Conservation (phyloP, 2,797 vertebrate genomes). For the Sciurus vulgaris region DNA sequence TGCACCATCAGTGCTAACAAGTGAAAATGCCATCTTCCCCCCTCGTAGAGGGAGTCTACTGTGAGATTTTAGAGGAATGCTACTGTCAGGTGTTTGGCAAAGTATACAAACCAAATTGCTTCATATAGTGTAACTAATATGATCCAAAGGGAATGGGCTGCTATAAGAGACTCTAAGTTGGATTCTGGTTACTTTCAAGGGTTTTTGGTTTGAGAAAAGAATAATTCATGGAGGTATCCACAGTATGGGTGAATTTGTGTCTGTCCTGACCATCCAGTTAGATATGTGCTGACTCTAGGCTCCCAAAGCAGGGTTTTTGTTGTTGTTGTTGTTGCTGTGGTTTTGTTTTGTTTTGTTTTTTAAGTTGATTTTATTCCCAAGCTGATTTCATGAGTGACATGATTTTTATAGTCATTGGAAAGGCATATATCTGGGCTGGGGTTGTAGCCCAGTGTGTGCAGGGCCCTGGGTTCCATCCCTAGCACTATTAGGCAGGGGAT, state of each 20-base stretch:
- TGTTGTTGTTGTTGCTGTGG: not conserved
- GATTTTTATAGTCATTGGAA: conserved; percentile 27
- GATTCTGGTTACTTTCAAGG: not conserved
- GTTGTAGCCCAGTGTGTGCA: not conserved
- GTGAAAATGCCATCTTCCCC: not conserved
- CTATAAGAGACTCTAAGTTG: not conserved
- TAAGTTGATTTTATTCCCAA: not conserved
- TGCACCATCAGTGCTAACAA: not conserved
- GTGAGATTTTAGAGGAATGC: not conserved
- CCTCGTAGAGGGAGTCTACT: not conserved
- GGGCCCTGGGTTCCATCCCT: not conserved
- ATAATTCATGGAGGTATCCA: not conserved
- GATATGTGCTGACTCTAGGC: not conserved
- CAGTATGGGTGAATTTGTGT: not conserved
- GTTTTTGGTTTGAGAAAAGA: conserved; percentile 23
- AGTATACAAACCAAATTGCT: not conserved
- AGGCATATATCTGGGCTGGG: not conserved
- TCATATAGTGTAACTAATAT: too few species aligned
- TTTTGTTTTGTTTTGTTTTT: not conserved
- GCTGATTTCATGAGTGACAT: not conserved
- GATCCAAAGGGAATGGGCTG: not conserved
- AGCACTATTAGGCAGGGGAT: not conserved
- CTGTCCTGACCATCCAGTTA: not conserved
- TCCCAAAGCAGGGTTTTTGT: not conserved
- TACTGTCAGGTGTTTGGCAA: not conserved